phyloP scores from a whole-genome alignment of 2,888 invertebrate species.

The Penaeus monodon region DNA sequence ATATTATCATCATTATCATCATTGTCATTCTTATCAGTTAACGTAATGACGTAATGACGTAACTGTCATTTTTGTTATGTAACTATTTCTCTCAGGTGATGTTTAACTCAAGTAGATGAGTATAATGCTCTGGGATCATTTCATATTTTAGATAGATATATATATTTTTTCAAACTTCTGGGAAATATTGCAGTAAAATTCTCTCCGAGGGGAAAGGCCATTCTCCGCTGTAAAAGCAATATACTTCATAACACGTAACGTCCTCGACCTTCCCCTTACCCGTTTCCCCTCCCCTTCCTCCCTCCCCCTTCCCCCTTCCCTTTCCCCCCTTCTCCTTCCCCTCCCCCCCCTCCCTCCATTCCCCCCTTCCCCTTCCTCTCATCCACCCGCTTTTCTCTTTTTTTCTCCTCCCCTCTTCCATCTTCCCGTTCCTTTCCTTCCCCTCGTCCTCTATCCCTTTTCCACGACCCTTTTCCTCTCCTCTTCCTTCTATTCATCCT shows the following conservation, averaged over 20 bases:
- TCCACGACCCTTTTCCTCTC: not conserved
- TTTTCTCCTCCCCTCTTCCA: not conserved
- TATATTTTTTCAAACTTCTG: not conserved
- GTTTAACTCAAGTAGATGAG: too few species aligned
- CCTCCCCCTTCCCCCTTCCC: not conserved
- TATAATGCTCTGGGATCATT: not conserved
- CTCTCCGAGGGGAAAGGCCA: not conserved
- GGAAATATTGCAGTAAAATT: not conserved
- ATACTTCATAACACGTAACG: not conserved
- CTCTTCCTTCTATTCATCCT: not conserved
- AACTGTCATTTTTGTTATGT: not conserved
- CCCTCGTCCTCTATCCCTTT: not conserved
- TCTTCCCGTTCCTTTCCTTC: not conserved
- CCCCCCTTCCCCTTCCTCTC: not conserved
- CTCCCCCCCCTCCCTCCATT: not conserved
- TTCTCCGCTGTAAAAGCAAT: not conserved
- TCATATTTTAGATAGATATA: too few species aligned
- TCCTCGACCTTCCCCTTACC: not conserved
- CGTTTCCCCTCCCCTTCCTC: not conserved
- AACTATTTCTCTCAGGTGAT: not conserved
- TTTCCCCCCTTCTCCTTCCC: not conserved
- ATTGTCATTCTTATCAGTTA: too few species aligned
- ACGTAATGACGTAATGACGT: too few species aligned
- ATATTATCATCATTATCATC: too few species aligned
- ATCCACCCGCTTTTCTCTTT: not conserved